These are phyloP conservation scores for Lamellibrachia columna DNA, from an alignment of 2,888 invertebrate genomes.

Conservation along the genomic window DNA sequence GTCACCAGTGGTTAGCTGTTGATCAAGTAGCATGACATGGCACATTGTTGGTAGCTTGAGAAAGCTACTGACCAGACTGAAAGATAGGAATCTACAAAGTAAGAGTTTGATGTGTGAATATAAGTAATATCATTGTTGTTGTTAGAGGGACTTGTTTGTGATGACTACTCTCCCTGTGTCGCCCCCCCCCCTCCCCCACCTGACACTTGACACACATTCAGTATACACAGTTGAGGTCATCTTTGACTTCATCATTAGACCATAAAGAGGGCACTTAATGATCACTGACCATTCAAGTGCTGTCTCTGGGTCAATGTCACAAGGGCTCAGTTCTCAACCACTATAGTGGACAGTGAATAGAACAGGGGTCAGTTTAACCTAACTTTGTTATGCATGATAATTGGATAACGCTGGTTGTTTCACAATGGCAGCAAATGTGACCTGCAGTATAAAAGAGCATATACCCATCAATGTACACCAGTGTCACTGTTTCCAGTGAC, in stretches of 20 bases:
- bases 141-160: background rate
- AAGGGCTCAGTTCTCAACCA: too few relatives aligned
- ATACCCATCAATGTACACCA: too few relatives aligned
- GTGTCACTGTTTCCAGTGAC: too few relatives aligned
- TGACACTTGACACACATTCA: background rate
- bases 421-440: too few relatives aligned
- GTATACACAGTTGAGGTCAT: background rate
- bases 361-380: too few relatives aligned
- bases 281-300: background rate
- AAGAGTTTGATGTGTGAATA: background rate
- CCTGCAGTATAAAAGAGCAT: too few relatives aligned
- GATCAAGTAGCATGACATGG: background rate
- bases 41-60: background rate
- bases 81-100: background rate
- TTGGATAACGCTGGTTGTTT: too few relatives aligned
- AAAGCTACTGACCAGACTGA: background rate
- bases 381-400: too few relatives aligned
- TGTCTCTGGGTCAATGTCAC: too few relatives aligned
- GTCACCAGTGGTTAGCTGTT: background rate
- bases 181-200: background rate
- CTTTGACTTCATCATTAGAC: background rate
- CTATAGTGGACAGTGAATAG: too few relatives aligned
- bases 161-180: background rate
- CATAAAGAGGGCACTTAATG: background rate
- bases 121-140: background rate